A percentile compares a stretch with the other conserved stretches of the same genome.
phyloP scores from a whole-genome alignment of 2,797 vertebrate genomes.

The Spatula clypeata region DNA sequence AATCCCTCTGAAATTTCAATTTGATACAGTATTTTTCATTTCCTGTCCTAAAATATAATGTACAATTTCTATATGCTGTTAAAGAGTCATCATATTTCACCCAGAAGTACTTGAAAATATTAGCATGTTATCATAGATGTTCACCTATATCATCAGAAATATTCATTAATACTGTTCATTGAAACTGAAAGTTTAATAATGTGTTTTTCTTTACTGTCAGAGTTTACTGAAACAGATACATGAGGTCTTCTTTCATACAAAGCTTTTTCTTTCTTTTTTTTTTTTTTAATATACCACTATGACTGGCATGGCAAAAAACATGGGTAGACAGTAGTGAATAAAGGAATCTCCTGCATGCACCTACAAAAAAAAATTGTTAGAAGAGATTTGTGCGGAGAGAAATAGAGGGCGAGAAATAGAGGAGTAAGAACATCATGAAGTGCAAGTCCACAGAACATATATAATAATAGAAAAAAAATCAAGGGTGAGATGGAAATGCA shows the following conservation, averaged over 20 bases:
- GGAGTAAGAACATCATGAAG: background rate
- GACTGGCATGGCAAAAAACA: background rate
- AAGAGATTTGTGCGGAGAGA: background rate
- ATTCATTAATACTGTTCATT: too few relatives aligned
- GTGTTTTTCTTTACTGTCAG: background rate
- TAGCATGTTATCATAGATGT: background rate
- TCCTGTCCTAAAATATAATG: conserved; percentile 27
- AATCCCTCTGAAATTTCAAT: conserved; percentile 52
- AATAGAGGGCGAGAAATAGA: background rate
- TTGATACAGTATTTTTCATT: background rate
- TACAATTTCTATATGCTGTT: background rate
- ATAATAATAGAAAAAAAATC: rapidly evolving
- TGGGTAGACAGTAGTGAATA: background rate
- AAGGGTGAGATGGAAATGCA: background rate
- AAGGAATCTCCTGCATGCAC: background rate
- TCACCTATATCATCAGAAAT: background rate
- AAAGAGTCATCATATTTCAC: background rate
- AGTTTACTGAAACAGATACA: background rate
- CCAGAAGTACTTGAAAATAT: background rate
- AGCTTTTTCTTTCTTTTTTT: background rate
- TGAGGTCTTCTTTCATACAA: background rate
- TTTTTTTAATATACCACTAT: background rate
- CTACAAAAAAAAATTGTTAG: background rate
- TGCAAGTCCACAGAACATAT: background rate
- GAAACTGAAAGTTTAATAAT: background rate